Evolutionary conservation across 1,140 invertebrate species (phyloP).

Genomic region (Aphis craccivora): DNA sequence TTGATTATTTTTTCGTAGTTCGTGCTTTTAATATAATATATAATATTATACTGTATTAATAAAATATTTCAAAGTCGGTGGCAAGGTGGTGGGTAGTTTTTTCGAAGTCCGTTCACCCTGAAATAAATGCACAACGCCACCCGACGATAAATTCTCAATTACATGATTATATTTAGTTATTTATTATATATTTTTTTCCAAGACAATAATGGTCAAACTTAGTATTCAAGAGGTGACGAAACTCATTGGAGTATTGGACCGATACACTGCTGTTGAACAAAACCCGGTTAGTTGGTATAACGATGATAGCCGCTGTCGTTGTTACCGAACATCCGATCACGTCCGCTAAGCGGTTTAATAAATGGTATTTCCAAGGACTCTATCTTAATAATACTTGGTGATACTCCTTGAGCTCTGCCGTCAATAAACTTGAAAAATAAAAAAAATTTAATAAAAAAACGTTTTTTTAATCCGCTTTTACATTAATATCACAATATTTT

Average conservation of each 20-base stretch:
- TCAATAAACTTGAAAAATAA: neutral
- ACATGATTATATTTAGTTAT: neutral
- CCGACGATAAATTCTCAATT: neutral
- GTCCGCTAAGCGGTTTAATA: neutral
- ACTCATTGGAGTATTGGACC: neutral
- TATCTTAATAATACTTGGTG: neutral
- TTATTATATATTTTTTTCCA: neutral
- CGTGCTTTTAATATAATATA: neutral
- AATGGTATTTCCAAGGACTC: neutral
- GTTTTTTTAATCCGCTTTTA: neutral
- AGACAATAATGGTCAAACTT: neutral
- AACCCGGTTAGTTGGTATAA: neutral
- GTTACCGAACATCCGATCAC: slow-evolving; percentile 43
- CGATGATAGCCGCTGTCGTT: neutral
- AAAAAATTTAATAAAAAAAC: neutral
- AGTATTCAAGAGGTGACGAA: neutral
- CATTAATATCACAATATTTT: neutral
- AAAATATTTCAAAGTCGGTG: neutral
- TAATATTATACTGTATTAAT: neutral
- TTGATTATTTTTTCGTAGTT: neutral
- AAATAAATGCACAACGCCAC: slow-evolving; percentile 24
- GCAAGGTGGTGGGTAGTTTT: neutral
- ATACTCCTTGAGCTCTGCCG: neutral
- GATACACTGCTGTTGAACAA: neutral
- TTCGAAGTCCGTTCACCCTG: neutral